These are phyloP conservation scores for Dallia pectoralis DNA, from an alignment of 2,797 vertebrate genomes.

Conservation along the genomic window DNA sequence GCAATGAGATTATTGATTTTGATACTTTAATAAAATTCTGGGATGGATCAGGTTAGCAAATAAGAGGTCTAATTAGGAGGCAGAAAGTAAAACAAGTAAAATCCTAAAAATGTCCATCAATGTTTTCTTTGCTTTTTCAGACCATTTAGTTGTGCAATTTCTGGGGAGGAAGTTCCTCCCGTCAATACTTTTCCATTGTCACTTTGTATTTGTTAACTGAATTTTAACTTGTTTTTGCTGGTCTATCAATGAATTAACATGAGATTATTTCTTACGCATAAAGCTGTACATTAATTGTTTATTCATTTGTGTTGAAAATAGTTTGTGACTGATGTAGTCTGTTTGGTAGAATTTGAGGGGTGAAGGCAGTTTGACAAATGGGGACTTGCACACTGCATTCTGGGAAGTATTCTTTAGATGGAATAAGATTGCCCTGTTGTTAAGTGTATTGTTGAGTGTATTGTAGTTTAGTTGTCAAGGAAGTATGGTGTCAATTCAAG, in stretches of 20 bases:
- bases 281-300: slow-evolving; percentile 75
- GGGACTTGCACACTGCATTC: slow-evolving; percentile 55
- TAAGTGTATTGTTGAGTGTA: slow-evolving; percentile 58
- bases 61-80: neutral
- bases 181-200: slow-evolving; percentile 49
- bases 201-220: slow-evolving; percentile 41
- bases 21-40: neutral
- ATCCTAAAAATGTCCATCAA: slow-evolving; percentile 29
- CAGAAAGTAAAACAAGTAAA: slow-evolving; percentile 29
- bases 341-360: slow-evolving; percentile 45
- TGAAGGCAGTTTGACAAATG: neutral
- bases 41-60: neutral
- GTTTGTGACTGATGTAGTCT: slow-evolving; percentile 55
- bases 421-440: slow-evolving; percentile 64
- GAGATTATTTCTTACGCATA: slow-evolving; percentile 71
- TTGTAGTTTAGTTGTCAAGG: slow-evolving; percentile 69
- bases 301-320: slow-evolving; percentile 71
- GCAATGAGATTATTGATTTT: slow-evolving; percentile 12
- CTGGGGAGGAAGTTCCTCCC: slow-evolving; percentile 42
- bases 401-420: slow-evolving; percentile 67
- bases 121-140: slow-evolving; percentile 52
- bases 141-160: slow-evolving; percentile 75
- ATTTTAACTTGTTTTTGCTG: slow-evolving; percentile 64
- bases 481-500: slow-evolving; percentile 68
- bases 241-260: slow-evolving; percentile 80